Evolutionary conservation across 1,140 invertebrate species (phyloP).

Genomic region (Diabrotica undecimpunctata): DNA sequence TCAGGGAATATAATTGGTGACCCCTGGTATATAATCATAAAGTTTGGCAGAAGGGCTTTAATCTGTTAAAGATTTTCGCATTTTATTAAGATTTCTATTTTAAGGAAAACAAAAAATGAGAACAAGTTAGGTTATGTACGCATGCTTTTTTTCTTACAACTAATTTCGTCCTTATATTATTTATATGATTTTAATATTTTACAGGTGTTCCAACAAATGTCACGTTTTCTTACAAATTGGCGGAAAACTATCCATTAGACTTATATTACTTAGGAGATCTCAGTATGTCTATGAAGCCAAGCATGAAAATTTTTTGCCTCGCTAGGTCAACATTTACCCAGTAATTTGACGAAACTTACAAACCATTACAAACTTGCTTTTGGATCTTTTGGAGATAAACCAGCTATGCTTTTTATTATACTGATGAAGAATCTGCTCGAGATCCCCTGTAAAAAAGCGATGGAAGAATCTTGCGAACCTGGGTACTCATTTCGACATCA

Average conservation of each 20-base stretch:
- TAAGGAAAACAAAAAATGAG: too few relatives aligned
- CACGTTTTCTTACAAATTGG: slow-evolving; percentile 47
- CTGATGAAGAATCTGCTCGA: slow-evolving; percentile 24
- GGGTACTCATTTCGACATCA: slow-evolving; percentile 41
- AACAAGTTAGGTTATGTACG: too few relatives aligned
- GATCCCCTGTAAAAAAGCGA: slow-evolving; percentile 35
- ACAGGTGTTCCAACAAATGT: slow-evolving; percentile 33
- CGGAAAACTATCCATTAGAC: slow-evolving; percentile 85
- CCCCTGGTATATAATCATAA: too few relatives aligned
- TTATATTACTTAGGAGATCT: slow-evolving; percentile 91
- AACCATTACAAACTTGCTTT: slow-evolving; percentile 76
- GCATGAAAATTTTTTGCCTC: slow-evolving; percentile 75
- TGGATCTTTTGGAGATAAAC: slow-evolving; percentile 48
- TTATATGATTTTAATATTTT: too few relatives aligned
- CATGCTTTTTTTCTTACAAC: too few relatives aligned
- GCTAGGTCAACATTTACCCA: slow-evolving; percentile 62
- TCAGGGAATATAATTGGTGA: too few relatives aligned
- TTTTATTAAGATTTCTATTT: too few relatives aligned
- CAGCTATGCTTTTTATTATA: slow-evolving; percentile 55
- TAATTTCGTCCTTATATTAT: too few relatives aligned
- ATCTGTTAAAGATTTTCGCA: too few relatives aligned
- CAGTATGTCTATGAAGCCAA: slow-evolving; percentile 84
- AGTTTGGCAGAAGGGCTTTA: too few relatives aligned
- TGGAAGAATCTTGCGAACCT: slow-evolving; percentile 25
- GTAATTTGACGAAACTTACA: slow-evolving; percentile 55